Conservation (phyloP, 2,113 vertebrate species). For the Clarias batrachus region DNA sequence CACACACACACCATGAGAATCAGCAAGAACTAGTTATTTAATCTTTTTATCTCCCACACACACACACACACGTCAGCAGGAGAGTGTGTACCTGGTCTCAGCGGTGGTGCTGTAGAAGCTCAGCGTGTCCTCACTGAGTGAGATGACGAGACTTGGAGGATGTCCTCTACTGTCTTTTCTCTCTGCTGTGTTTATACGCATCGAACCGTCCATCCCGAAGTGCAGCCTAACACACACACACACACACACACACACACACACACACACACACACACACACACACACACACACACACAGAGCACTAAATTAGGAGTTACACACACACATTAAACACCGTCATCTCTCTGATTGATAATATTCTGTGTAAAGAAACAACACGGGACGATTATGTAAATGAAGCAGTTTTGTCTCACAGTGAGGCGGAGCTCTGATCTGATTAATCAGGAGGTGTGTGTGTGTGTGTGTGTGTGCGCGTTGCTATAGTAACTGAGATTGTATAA, state of each 20-base stretch:
- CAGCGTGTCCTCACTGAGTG: conserved; percentile 80
- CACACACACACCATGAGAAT: not conserved
- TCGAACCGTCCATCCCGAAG: conserved; percentile 94
- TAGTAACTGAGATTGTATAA: not conserved
- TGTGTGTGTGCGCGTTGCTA: not conserved
- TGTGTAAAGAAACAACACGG: too few species aligned
- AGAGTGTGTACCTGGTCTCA: conserved; percentile 82
- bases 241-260: conserved; percentile 29
- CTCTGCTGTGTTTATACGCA: conserved; percentile 78
- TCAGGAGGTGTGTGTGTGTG: too few species aligned
- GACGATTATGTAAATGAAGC: not conserved
- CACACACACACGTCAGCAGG: not conserved
- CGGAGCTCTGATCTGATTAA: not conserved
- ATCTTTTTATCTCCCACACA: conserved; percentile 67
- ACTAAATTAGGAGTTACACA: not conserved
- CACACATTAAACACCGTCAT: conserved; percentile 36
- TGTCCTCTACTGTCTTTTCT: conserved; percentile 63
- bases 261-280: conserved; percentile 33
- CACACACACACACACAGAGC: conserved; percentile 31
- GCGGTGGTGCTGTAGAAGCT: conserved; percentile 85
- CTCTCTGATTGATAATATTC: not conserved
- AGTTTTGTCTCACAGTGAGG: not conserved
- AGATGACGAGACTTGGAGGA: conserved; percentile 74
- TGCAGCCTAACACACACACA: conserved; percentile 77
- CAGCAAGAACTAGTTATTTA: too few species aligned